A percentile compares a stretch with the other conserved stretches of the same genome.
Evolutionary conservation across 2,797 vertebrate genomes (phyloP).

Genomic region (Siniperca undulata): DNA sequence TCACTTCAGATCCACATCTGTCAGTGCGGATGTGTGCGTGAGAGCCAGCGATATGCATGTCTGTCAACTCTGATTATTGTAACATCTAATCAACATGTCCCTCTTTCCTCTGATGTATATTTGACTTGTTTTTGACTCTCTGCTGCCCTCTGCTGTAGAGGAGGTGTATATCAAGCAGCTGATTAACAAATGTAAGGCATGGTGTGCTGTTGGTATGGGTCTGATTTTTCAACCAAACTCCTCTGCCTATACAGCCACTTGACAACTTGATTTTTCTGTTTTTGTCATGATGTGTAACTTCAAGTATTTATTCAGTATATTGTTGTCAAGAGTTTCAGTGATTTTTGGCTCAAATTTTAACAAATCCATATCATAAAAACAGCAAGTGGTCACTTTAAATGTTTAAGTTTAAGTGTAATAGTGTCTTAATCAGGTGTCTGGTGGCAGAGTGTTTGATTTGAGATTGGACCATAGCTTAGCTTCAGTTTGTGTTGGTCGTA

Average conservation of each 20-base stretch:
- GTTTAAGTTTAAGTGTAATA: background rate
- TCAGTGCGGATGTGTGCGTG: conserved; percentile 26
- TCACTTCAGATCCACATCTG: conserved; percentile 20
- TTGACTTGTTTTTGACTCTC: conserved; percentile 59
- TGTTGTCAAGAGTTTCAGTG: background rate
- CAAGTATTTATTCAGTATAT: background rate
- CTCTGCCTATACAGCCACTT: background rate
- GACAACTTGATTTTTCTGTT: background rate
- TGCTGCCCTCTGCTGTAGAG: conserved; percentile 87
- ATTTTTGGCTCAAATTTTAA: background rate
- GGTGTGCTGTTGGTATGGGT: conserved; percentile 22
- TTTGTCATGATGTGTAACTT: background rate
- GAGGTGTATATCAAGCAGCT: conserved; percentile 93
- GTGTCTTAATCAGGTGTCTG: background rate
- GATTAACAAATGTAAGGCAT: conserved; percentile 94
- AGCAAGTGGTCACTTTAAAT: background rate
- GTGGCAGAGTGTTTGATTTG: conserved; percentile 52
- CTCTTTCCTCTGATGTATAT: conserved; percentile 68
- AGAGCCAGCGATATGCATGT: conserved; percentile 38
- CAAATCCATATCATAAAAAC: background rate
- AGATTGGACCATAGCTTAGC: conserved; percentile 29
- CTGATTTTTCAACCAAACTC: conserved; percentile 53
- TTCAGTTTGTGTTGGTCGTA: conserved; percentile 21
- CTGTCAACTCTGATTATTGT: conserved; percentile 52
- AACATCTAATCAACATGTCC: conserved; percentile 75